Base-by-base conservation (phyloP, 1,140 invertebrate genomes). In the Vanessa tameamea region DNA sequence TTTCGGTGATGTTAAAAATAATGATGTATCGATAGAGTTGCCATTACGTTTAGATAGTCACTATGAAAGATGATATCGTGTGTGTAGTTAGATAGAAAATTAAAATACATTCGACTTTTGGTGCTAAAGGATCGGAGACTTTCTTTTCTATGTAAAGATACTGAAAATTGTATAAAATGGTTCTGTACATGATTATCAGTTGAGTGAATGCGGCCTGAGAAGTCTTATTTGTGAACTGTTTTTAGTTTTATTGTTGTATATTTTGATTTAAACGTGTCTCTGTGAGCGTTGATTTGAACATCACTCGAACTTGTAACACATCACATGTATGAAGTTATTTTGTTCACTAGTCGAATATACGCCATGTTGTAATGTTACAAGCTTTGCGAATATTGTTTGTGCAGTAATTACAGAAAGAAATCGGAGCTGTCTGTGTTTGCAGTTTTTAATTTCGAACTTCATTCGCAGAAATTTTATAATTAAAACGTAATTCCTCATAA, bases 71-170 rank as follows among this genome's bases (percentile, higher is more conserved):
- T 75, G 78, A 82, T 75, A 80, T 79, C 76, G 72, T 80, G 80
- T 83, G 74, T 80, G 76, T 87, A 89, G 78, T 75, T 90, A 90
- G 84, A 83, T 86, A 85, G 83, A 83, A 83, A 85, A 79, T 77
- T 82, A 81, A 78, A 83, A 85, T 88, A 88, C 78, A 82, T 87
- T 85, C 78, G 84, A 88, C 80, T 86, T 88, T 88, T 91, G 89
- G 89, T 91, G 89, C 89, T 91, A 91, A 87, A 78, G 50, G 75
- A 78, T 76, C 61, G 65, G 68, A 50, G 57, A 63, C 55, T 70
- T 61, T 61, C 26, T 61, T 31, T 61, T 61, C 31, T 31, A 61
- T 13, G 16, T 61, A 43, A 61, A 31, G 14, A 61, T 37, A n/a
- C 23, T 26, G 16, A 12, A 23, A 57, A 23, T n/a, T 50, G 48